A percentile compares a stretch with the other conserved stretches of the same genome.
Conservation (phyloP, 2,888 invertebrate genomes). For the Syrista parreyssii region DNA sequence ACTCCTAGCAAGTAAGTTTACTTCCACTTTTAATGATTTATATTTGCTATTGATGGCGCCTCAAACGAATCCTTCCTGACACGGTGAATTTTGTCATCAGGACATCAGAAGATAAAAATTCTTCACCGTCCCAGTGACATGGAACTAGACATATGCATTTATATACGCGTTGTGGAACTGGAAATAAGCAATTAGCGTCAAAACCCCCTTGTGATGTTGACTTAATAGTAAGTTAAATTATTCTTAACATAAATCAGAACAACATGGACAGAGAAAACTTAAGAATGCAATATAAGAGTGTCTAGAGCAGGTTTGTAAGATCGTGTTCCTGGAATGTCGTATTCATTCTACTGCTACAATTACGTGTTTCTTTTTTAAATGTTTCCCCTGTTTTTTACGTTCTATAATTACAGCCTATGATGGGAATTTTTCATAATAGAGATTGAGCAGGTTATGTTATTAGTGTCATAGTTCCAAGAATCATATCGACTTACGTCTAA, state of each 20-base stretch:
- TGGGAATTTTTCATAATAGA: neutral
- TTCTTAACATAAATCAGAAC: neutral
- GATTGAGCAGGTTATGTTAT: neutral
- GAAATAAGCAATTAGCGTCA: neutral
- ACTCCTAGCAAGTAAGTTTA: constrained; percentile 49
- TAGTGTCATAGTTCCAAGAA: neutral
- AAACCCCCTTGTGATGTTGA: neutral
- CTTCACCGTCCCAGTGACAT: constrained; percentile 32
- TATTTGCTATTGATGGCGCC: neutral
- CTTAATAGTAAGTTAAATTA: neutral
- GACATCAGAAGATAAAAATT: constrained; percentile 20
- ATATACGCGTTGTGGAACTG: neutral
- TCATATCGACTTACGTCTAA: neutral
- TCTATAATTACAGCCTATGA: neutral
- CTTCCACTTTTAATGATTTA: neutral
- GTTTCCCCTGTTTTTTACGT: neutral
- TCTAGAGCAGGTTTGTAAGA: neutral
- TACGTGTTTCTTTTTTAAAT: neutral
- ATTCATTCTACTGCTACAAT: neutral
- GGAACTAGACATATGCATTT: neutral
- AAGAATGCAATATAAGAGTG: neutral
- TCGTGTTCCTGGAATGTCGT: neutral
- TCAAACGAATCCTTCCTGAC: neutral
- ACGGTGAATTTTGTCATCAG: neutral
- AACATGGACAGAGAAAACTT: neutral